Evolutionary conservation across 35 echinoderm and acorn worm species (phyloP).

Genomic region (Heliocidaris tuberculata): DNA sequence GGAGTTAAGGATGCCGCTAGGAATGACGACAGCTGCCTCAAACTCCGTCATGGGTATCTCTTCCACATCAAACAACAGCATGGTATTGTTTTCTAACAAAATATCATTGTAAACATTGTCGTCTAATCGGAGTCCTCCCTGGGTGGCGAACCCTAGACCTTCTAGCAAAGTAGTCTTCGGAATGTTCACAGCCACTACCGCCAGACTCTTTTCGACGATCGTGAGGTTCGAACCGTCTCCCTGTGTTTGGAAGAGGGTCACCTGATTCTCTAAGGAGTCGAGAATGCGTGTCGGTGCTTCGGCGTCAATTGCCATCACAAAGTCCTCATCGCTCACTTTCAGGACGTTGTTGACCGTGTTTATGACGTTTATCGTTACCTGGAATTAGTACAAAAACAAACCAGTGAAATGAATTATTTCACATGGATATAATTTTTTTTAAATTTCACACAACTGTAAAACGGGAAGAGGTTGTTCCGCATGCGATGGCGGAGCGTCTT

Average conservation of each 20-base stretch:
- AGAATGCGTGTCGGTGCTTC: conserved; percentile 40
- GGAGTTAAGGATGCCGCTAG: conserved; percentile 1
- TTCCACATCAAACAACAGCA: neutral
- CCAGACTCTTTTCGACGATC: neutral
- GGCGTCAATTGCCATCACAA: neutral
- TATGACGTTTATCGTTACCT: conserved; percentile 33
- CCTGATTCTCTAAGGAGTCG: conserved; percentile 27
- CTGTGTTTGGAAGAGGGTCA: conserved; percentile 29
- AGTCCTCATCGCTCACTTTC: neutral
- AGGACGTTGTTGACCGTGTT: conserved; percentile 25
- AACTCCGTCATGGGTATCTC: neutral
- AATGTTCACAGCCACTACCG: neutral
- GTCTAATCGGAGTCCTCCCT: too few relatives aligned
- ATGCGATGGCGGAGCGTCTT: too few relatives aligned
- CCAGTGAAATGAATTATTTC: too few relatives aligned
- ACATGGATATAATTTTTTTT: too few relatives aligned
- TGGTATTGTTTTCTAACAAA: neutral
- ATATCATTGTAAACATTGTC: neutral
- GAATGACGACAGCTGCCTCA: neutral
- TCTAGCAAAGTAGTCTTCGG: neutral
- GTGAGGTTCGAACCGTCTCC: conserved; percentile 19
- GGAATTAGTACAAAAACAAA: neutral
- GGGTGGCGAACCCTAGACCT: conserved; percentile 5
- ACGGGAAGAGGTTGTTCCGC: too few relatives aligned
- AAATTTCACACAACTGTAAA: too few relatives aligned